phyloP scores from a whole-genome alignment of 2,113 vertebrate species.

The Sorex araneus region DNA sequence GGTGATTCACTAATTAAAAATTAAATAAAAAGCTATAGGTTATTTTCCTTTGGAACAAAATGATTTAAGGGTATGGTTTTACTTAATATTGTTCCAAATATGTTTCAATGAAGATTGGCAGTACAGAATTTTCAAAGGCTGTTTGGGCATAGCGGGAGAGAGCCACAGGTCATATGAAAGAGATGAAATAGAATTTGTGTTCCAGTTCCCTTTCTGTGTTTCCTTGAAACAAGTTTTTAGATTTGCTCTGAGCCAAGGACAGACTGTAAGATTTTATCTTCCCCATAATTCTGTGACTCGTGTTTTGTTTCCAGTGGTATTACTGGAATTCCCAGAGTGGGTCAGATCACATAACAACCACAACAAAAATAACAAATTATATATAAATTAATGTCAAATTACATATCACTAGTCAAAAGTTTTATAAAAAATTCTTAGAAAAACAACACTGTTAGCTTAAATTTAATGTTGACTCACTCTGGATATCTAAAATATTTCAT shows the following conservation, averaged over 20 bases:
- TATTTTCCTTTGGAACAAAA: slow-evolving; percentile 48
- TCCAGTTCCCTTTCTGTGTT: slow-evolving; percentile 4
- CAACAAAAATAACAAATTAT: not conserved
- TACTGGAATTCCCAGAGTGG: not conserved
- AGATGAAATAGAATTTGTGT: slow-evolving; percentile 39
- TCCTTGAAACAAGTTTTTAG: slow-evolving; percentile 28
- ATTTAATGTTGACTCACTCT: not conserved
- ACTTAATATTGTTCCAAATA: slow-evolving; percentile 66
- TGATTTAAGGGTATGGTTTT: not conserved
- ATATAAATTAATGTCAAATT: not conserved
- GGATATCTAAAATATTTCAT: not conserved
- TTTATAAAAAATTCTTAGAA: slow-evolving; percentile 12
- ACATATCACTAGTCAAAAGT: not conserved
- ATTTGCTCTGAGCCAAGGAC: slow-evolving; percentile 29
- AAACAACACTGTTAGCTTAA: slow-evolving; percentile 22
- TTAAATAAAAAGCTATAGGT: too few relatives aligned
- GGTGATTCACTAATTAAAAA: too few relatives aligned
- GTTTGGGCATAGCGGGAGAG: slow-evolving; percentile 24
- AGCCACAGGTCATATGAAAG: slow-evolving; percentile 31
- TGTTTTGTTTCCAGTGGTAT: not conserved
- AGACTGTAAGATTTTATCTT: not conserved
- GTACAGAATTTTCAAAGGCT: slow-evolving; percentile 42
- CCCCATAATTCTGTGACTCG: not conserved
- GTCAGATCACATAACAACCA: not conserved
- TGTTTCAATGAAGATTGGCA: slow-evolving; percentile 49